phyloP scores from a whole-genome alignment of 2,113 vertebrate genomes.

The Pseudonaja textilis region DNA sequence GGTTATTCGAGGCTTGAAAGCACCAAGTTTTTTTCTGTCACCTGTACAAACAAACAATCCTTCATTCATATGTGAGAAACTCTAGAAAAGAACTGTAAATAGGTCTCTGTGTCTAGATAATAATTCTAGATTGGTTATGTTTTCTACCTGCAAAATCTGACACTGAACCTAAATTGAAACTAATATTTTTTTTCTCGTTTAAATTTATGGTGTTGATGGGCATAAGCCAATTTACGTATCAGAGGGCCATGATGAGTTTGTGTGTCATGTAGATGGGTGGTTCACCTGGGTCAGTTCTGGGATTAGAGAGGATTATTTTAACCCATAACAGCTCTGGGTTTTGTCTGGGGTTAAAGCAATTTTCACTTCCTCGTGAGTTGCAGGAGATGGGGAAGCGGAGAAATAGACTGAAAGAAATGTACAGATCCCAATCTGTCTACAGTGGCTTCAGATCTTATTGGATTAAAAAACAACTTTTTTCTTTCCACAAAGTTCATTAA shows the following conservation, averaged over 20 bases:
- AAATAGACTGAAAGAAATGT: neutral
- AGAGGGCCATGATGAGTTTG: neutral
- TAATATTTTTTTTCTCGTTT: constrained; percentile 4
- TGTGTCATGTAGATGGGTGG: neutral
- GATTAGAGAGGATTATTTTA: neutral
- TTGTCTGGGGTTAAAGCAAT: neutral
- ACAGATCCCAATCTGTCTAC: neutral
- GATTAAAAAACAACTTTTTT: neutral
- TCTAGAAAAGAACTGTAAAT: neutral
- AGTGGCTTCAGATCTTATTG: neutral
- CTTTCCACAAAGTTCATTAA: neutral
- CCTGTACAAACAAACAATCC: constrained; percentile 16
- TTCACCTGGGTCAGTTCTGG: neutral
- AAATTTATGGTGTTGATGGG: neutral
- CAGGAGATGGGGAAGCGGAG: neutral
- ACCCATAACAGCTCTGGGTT: neutral
- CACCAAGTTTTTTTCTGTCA: constrained; percentile 26
- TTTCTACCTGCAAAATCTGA: constrained; percentile 17
- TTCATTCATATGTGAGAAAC: constrained; percentile 19
- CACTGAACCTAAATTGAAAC: constrained; percentile 8
- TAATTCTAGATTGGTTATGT: neutral
- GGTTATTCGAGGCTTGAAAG: constrained; percentile 57
- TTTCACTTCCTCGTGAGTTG: neutral
- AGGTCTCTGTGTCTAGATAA: neutral
- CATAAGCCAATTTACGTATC: constrained; percentile 7